Conservation (phyloP, 1,140 invertebrate species). For the Drosophila miranda region DNA sequence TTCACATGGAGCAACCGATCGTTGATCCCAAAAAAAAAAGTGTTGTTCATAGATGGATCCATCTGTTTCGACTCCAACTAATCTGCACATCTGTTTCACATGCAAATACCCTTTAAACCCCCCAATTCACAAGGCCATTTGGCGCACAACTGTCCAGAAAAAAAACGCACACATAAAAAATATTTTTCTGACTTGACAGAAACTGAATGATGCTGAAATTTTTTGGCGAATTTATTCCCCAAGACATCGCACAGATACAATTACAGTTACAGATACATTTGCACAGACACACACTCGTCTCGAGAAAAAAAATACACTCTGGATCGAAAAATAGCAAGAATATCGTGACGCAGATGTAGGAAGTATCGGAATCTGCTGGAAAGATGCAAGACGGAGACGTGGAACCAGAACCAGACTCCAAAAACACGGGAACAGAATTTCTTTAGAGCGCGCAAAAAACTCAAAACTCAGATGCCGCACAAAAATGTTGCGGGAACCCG, state of each 20-base stretch:
- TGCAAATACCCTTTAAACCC: not conserved
- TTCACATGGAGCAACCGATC: too few species aligned
- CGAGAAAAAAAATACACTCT: conserved; percentile 42
- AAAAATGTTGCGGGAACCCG: conserved; percentile 60
- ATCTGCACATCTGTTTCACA: not conserved
- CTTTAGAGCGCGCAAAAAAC: conserved; percentile 30
- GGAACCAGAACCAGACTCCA: conserved; percentile 34
- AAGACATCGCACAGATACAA: conserved; percentile 14
- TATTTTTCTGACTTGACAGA: not conserved
- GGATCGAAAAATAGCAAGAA: conserved; percentile 38
- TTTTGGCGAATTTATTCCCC: conserved; percentile 1
- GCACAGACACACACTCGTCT: not conserved
- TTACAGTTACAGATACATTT: conserved; percentile 6
- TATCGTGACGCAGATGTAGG: conserved; percentile 32
- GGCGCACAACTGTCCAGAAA: not conserved
- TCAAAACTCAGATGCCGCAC: conserved; percentile 40
- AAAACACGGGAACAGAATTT: conserved; percentile 43
- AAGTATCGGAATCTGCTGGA: conserved; percentile 51
- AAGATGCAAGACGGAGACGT: conserved; percentile 18
- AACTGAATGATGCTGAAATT: conserved; percentile 7
- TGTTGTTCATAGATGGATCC: too few species aligned
- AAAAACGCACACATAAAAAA: conserved; percentile 2
- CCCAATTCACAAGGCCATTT: conserved; percentile 11
- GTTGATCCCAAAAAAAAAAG: too few species aligned
- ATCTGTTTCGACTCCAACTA: not conserved